phyloP scores from a whole-genome alignment of 2,113 vertebrate genomes.

The Scytalopus superciliaris region DNA sequence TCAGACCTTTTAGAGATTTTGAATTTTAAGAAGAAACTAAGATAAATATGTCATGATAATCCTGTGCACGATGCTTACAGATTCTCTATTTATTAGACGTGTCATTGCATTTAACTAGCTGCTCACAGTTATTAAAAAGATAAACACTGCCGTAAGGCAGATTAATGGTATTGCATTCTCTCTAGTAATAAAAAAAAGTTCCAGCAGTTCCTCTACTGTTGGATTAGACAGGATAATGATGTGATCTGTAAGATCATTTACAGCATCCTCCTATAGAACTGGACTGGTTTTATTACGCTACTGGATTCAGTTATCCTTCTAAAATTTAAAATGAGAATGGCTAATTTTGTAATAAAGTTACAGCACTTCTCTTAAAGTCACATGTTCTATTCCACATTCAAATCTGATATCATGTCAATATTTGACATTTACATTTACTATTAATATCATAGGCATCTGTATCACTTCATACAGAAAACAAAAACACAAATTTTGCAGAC shows the following conservation, averaged over 20 bases:
- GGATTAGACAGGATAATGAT: neutral
- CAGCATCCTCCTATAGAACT: neutral
- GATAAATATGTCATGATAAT: conserved; percentile 4
- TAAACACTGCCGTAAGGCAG: neutral
- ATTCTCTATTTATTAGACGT: neutral
- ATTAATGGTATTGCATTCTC: neutral
- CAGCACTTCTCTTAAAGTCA: neutral
- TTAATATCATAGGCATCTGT: neutral
- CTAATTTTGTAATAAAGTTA: neutral
- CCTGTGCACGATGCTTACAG: neutral
- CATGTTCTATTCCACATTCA: neutral
- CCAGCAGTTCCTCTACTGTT: neutral
- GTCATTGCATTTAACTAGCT: conserved; percentile 9
- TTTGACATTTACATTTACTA: neutral
- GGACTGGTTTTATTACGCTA: neutral
- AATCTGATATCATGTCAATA: neutral
- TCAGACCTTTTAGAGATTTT: neutral
- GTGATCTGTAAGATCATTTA: neutral
- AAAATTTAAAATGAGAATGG: neutral
- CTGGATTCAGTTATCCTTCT: neutral
- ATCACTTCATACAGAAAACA: neutral
- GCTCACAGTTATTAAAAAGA: neutral
- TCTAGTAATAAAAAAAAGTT: neutral
- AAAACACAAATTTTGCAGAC: neutral
- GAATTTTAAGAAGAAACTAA: neutral